Base-by-base conservation (phyloP, 2,888 invertebrate genomes). In the Cryptocheilus praepositus region DNA sequence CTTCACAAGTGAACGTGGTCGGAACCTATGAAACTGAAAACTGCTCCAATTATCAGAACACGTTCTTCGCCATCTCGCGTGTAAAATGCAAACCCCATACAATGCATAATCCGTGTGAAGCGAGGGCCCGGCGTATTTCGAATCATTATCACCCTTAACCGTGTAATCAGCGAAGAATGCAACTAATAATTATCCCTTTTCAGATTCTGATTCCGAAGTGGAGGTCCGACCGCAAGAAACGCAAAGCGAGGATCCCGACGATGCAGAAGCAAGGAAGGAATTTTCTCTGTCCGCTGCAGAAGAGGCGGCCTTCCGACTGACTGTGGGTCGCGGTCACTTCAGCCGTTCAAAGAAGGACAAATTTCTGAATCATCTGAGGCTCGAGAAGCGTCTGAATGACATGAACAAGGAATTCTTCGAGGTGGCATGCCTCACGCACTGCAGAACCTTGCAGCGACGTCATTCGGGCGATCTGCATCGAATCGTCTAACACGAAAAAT, bases 291-390 rank as follows among this genome's bases (percentile, higher is more conserved):
- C 84, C 5, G 80, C 84, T 0, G 84, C 81, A 5, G 85, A 86
- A 51, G 84, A 85, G 64, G 81, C 79, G 21, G 85, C 83, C 8
- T 84, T 86, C 55, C 73, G 85, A 46, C 74, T 84, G 61, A 84
- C 85, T 55, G 78, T 84, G 13, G 85, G 85, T n/a, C 73, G 85
- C 0, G 85, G 85, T 13, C 77, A 84, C 65, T 85, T 86, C 51
- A 81, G 83, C 44, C 81, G 82, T n/a, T 84, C 85, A 62, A 85
- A 86, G 61, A 86, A 86, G 61, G 84, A 86, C 67, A 79, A 79
- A 73, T 86, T 86, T 67, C 76, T 86, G 44, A 86, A 86, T 72
- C 82, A 86, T 56, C 77, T 86, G 36, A 79, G 85, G 63, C 67
- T 86, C 67, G 85, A 86, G 65, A 86, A 86, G 61, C 72, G 84